Conservation (phyloP, 2,113 vertebrate genomes). For the Phyllopteryx taeniolatus region DNA sequence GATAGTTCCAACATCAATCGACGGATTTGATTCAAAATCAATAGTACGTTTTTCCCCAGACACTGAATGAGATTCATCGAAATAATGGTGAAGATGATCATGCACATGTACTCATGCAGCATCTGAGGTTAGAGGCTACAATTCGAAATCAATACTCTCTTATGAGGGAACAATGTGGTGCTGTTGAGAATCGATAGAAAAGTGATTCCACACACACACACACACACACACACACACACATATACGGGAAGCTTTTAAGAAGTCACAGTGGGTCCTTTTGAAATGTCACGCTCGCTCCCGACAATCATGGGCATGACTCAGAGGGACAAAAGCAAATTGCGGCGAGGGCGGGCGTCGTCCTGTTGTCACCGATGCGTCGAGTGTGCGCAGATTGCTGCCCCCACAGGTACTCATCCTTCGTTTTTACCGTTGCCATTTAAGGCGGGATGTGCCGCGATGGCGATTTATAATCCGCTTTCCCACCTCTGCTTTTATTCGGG, state of each 20-base stretch:
- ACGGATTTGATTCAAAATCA: too few species aligned
- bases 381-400: slow-evolving; percentile 33
- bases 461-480: slow-evolving; percentile 35
- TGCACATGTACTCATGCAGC: neutral
- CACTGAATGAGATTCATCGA: neutral
- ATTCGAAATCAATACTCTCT: neutral
- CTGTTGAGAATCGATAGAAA: neutral
- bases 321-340: slow-evolving; percentile 30
- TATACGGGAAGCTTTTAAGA: slow-evolving; percentile 6
- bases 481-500: slow-evolving; percentile 18
- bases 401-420: neutral
- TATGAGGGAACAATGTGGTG: neutral
- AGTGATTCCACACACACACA: slow-evolving; percentile 9
- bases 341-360: slow-evolving; percentile 21
- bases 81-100: neutral
- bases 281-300: slow-evolving; percentile 15
- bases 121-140: neutral
- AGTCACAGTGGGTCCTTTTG: slow-evolving; percentile 20
- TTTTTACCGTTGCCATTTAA: slow-evolving; percentile 29
- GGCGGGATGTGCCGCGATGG: slow-evolving; percentile 29
- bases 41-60: neutral
- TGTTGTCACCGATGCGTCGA: slow-evolving; percentile 25
- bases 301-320: slow-evolving; percentile 27
- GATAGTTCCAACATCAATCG: too few species aligned
- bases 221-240: neutral